phyloP scores from a whole-genome alignment of 2,797 vertebrate species.

The Dallia pectoralis region DNA sequence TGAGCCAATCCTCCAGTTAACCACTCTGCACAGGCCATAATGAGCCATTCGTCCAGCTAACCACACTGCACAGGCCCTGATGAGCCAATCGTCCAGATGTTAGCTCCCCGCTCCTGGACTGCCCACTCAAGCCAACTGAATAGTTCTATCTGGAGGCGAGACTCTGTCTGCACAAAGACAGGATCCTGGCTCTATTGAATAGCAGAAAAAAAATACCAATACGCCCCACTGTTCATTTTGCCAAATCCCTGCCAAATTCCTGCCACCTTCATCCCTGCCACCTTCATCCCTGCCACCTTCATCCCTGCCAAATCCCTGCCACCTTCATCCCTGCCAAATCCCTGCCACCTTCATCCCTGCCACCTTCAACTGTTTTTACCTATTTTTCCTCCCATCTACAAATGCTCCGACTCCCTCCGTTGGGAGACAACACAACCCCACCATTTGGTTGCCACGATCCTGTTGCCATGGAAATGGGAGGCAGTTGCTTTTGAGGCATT shows the following conservation, averaged over 20 bases:
- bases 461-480: constrained; percentile 77
- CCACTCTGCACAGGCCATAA: too few species aligned
- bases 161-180: constrained; percentile 14
- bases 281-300: too few species aligned
- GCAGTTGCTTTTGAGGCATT: constrained; percentile 80
- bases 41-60: too few species aligned
- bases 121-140: neutral
- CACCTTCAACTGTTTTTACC: constrained; percentile 6
- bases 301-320: constrained; percentile 2
- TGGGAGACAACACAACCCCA: constrained; percentile 39
- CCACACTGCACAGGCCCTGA: too few species aligned
- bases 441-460: constrained; percentile 52
- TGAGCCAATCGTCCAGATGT: too few species aligned
- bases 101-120: too few species aligned
- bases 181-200: constrained; percentile 14
- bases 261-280: neutral
- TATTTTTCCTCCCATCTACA: neutral
- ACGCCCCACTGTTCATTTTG: constrained; percentile 4
- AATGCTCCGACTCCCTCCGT: constrained; percentile 10
- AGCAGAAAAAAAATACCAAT: neutral
- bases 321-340: constrained; percentile 14
- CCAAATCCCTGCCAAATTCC: constrained; percentile 2
- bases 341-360: constrained; percentile 15
- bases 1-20: too few species aligned
- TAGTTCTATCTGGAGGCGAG: constrained; percentile 10